phyloP scores from a whole-genome alignment of 2,888 invertebrate species.

The Kuschelorhynchus macadamiae region DNA sequence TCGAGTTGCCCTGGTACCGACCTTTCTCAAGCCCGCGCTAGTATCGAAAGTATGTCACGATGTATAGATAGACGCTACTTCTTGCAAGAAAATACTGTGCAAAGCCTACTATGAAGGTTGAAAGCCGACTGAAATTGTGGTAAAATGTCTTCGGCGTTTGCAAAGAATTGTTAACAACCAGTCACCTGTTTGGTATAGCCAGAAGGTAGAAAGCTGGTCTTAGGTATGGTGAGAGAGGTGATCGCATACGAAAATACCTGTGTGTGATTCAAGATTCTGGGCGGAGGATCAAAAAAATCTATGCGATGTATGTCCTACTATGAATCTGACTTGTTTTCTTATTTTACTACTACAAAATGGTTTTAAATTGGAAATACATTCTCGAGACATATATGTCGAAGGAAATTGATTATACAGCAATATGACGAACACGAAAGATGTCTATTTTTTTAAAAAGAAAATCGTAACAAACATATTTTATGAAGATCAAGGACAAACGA shows the following conservation, averaged over 20 bases:
- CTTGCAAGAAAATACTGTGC: constrained; percentile 22
- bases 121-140: constrained; percentile 45
- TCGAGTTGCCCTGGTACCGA: constrained; percentile 35
- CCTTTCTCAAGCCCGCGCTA: constrained; percentile 14
- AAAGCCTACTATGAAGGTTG: constrained; percentile 39
- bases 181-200: constrained; percentile 51
- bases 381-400: too few species aligned
- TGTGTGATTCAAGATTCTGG: constrained; percentile 39
- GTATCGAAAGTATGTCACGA: constrained; percentile 46
- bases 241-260: constrained; percentile 43
- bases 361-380: too few species aligned
- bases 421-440: too few species aligned
- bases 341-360: too few species aligned
- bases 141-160: constrained; percentile 47
- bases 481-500: too few species aligned
- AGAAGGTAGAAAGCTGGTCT: constrained; percentile 51
- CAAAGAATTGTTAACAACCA: constrained; percentile 46
- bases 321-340: too few species aligned
- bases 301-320: background rate
- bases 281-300: constrained; percentile 23
- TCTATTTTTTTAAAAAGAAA: too few species aligned
- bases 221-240: constrained; percentile 39
- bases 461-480: too few species aligned
- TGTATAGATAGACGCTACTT: constrained; percentile 24
- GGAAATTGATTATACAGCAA: too few species aligned